Base-by-base conservation (phyloP, 2,797 vertebrate species). In the Luscinia luscinia region DNA sequence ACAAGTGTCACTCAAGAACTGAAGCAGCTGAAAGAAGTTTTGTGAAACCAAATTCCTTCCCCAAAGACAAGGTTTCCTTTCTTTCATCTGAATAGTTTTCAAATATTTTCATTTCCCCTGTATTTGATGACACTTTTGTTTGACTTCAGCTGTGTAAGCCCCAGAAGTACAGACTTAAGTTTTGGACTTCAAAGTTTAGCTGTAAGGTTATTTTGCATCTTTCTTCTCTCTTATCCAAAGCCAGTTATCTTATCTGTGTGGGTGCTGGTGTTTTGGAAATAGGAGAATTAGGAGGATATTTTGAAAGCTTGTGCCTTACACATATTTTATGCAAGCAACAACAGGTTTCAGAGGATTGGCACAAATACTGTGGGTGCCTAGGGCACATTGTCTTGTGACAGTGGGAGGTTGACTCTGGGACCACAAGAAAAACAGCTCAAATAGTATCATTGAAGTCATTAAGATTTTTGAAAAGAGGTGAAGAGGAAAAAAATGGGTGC, bases 251-350 rank as follows among this genome's bases (percentile, higher is more conserved):
- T 85, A 91, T 63, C 48, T 76, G 7, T 55, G 27, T 55, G 8
- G 9, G 4, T 51, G 17, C 8, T n/a, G 20, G 2, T 45, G 9
- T 14, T 15, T 7, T 30, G 15, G 12, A 87, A 76, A 38, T 22
- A 48, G 5, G 9, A 83, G 27, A 62, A 59, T 48, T 70, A 23
- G 10, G 13, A 58, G 21, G 57, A 76, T 23, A 7, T 14, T 75
- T 84, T 62, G 30, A 41, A 92, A 63, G 24, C 15, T 48, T 80
- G 21, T 70, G 32, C 11, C 10, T 76, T 67, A 32, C 11, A 41
- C 43, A 9, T 5, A 27, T 36, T 90, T 21, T 32, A 38, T 51
- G 5, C 30, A 79, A 83, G 6, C 11, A 7, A 24, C 0, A 0
- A 9, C 11, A 85, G 19, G 7, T 41, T 96, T 87, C 49, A 52